A percentile compares a stretch with the other conserved stretches of the same genome.
phyloP scores from a whole-genome alignment of 1,140 invertebrate species.

The Apis florea region DNA sequence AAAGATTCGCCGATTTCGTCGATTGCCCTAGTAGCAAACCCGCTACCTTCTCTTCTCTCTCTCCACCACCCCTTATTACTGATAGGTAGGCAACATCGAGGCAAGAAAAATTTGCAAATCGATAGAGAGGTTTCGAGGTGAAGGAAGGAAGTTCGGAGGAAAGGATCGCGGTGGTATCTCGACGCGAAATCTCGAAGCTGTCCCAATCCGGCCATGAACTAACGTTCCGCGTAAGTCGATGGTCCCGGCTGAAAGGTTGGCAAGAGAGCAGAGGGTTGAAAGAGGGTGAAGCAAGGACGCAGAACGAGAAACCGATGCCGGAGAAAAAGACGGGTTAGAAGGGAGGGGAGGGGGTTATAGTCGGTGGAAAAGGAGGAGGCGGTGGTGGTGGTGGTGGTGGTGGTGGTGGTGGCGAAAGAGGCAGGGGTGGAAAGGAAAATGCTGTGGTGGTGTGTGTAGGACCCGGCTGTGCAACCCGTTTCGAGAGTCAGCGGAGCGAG shows the following conservation, averaged over 20 bases:
- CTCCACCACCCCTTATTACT: too few relatives aligned
- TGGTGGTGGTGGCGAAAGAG: slow-evolving; percentile 1
- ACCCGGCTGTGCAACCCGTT: slow-evolving; percentile 70
- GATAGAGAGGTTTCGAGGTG: slow-evolving; percentile 1
- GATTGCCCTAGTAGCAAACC: too few relatives aligned
- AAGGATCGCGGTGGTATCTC: slow-evolving; percentile 51
- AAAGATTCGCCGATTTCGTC: too few relatives aligned
- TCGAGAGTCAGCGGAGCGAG: slow-evolving; percentile 76
- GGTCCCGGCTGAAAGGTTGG: slow-evolving; percentile 64
- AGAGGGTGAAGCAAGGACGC: slow-evolving; percentile 36
- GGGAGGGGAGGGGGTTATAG: neutral
- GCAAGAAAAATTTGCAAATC: slow-evolving; percentile 18
- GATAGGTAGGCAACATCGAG: slow-evolving; percentile 8
- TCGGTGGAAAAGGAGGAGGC: neutral
- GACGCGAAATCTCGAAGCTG: slow-evolving; percentile 59
- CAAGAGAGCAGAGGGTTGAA: slow-evolving; percentile 40
- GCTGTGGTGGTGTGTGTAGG: slow-evolving; percentile 51
- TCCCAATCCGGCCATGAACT: slow-evolving; percentile 58
- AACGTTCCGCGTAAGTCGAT: slow-evolving; percentile 60
- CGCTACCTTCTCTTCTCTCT: neutral
- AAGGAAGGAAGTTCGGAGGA: neutral
- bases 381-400: slow-evolving; percentile 10
- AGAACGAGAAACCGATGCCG: slow-evolving; percentile 10
- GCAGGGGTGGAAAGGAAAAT: slow-evolving; percentile 41
- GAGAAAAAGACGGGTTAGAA: neutral